A percentile compares a stretch with the other conserved stretches of the same genome.
phyloP scores from a whole-genome alignment of 1,140 invertebrate genomes.

The Kradibia gibbosae region DNA sequence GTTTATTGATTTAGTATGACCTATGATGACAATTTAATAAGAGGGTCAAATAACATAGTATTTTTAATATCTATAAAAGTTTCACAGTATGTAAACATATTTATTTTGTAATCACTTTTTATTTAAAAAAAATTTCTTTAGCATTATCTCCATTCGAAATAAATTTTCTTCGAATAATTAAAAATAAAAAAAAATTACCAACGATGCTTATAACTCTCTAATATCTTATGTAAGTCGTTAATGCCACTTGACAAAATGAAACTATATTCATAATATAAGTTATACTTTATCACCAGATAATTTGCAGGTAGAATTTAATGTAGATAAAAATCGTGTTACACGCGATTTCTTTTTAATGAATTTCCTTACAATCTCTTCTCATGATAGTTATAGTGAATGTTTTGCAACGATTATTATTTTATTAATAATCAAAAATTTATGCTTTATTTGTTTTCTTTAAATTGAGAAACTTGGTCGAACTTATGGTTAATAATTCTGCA shows the following conservation, averaged over 20 bases:
- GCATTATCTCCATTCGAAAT: neutral
- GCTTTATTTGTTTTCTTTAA: neutral
- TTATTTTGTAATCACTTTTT: neutral
- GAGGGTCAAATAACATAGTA: neutral
- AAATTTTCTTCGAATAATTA: conserved; percentile 10
- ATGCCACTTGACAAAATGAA: neutral
- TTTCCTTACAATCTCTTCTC: neutral
- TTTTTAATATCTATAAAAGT: neutral
- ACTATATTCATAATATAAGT: neutral
- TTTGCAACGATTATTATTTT: neutral
- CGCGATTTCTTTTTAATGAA: neutral
- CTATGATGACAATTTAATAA: conserved; percentile 2
- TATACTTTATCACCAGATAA: neutral
- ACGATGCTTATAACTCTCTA: neutral
- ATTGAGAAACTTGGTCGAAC: neutral
- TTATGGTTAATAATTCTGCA: neutral
- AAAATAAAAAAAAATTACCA: neutral
- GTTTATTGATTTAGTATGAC: neutral
- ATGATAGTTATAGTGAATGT: neutral
- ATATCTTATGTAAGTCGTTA: neutral
- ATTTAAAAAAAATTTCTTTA: neutral
- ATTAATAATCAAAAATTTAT: neutral
- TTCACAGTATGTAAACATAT: conserved; percentile 10
- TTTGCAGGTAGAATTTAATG: neutral
- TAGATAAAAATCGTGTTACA: conserved; percentile 12